Percentiles rank a stretch among this genome's conserved stretches.
phyloP scores from a whole-genome alignment of 2,113 vertebrate genomes.

The Chloropsis cyanopogon region DNA sequence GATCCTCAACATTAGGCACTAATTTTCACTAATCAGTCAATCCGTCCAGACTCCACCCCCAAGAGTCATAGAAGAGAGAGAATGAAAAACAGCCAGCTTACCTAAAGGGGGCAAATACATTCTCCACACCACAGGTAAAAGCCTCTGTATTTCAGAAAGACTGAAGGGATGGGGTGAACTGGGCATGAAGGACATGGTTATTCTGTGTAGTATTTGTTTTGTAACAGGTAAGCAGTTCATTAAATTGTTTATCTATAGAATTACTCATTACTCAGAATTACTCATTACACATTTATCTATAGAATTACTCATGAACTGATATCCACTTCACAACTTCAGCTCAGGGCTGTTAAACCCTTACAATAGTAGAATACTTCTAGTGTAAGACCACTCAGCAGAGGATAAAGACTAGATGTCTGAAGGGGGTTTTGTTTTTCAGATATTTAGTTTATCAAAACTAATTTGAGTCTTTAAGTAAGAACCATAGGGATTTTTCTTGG shows the following conservation, averaged over 20 bases:
- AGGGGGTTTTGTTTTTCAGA: neutral
- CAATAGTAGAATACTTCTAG: neutral
- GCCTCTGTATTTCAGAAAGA: neutral
- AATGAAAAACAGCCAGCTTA: neutral
- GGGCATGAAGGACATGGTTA: neutral
- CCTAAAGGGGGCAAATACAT: neutral
- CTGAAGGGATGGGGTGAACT: neutral
- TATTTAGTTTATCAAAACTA: neutral
- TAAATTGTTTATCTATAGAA: neutral
- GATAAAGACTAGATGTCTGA: neutral
- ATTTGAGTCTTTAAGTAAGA: neutral
- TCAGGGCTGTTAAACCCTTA: neutral
- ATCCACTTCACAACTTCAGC: neutral
- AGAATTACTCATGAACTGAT: neutral
- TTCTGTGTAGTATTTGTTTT: neutral
- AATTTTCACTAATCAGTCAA: neutral
- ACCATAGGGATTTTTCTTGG: accelerated
- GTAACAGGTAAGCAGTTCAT: neutral
- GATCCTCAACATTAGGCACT: neutral
- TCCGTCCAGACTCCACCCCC: neutral
- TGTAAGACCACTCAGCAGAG: neutral
- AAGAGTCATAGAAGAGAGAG: neutral
- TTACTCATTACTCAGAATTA: neutral
- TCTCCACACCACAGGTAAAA: neutral
- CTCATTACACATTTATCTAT: neutral